Base-by-base conservation (phyloP, 2,888 invertebrate genomes). In the Nemurella pictetii region DNA sequence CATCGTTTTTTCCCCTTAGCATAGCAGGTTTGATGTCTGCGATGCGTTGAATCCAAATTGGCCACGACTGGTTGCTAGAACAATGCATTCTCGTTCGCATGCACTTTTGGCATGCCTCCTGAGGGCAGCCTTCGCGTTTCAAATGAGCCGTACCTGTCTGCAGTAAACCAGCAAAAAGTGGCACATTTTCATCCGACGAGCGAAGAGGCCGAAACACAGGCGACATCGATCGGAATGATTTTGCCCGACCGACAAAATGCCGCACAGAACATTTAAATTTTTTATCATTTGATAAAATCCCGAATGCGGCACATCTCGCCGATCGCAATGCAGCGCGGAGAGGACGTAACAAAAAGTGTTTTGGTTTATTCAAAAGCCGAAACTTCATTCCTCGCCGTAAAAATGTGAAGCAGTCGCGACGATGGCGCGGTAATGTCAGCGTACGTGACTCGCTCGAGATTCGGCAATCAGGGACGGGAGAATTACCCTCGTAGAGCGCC, bases 351-450 rank as follows among this genome's bases (percentile, higher is more conserved):
- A 82, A 82, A 82, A 72, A 82, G 73, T 72, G 82, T 55, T 55
- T 72, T 82, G 82, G 55, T 28, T 82, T 82, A 82, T 82, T 82
- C 82, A 82, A 55, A n/a, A n/a, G n/a, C n/a, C n/a, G n/a, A n/a
- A 55, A 72, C 82, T 82, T 82, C 82, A 82, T 82, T 82, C 82
- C 82, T 28, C 12, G 55, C 72, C 82, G 72, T 82, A 82, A 82
- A 80, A 82, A 78, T 75, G 26, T 75, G 75, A 26, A 26, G 75
- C 26, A 75, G 55, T 55, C 55, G 9, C 55, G 55, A 20, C 55
- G 55, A 20, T 12, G 55, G 15, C 55, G 20, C 55, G 12, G 55
- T 55, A 55, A 55, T 55, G 55, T 12, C 55, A 2, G 55, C 55
- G 55, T 55, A 55, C 55, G 55, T 55, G 55, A 55, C 55, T 55